Percentiles rank a stretch among this genome's conserved stretches.
Conservation (phyloP, 2,797 vertebrate genomes). For the Phalanger gymnotis region DNA sequence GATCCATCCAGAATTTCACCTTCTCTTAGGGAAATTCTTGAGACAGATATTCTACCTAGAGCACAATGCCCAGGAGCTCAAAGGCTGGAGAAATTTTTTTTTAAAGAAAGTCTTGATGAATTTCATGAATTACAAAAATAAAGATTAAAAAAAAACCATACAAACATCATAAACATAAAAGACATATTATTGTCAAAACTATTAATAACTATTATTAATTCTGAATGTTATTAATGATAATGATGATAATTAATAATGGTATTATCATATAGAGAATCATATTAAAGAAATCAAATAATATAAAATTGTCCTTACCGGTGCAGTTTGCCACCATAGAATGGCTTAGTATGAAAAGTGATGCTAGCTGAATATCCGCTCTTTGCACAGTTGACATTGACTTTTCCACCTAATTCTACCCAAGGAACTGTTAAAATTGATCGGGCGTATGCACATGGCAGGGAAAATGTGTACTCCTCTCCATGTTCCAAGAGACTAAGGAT, state of each 20-base stretch:
- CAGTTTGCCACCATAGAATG: conserved; percentile 97
- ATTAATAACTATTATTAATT: not conserved
- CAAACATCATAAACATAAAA: conserved; percentile 7
- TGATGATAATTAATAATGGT: not conserved
- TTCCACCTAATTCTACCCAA: conserved; percentile 98
- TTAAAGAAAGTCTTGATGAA: conserved; percentile 29
- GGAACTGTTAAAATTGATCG: conserved; percentile 99
- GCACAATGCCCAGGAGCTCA: not conserved
- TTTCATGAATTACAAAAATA: not conserved
- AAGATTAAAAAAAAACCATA: conserved; percentile 25
- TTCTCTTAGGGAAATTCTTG: not conserved
- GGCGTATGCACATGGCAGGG: conserved; percentile 95
- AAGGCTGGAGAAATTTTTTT: conserved; percentile 19
- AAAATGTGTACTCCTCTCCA: conserved; percentile 96
- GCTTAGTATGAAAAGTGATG: conserved; percentile 99
- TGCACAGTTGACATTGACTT: conserved; percentile 94
- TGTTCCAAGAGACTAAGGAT: conserved; percentile 93
- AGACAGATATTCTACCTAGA: not conserved
- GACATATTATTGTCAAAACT: not conserved
- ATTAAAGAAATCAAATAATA: not conserved
- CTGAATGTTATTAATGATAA: not conserved
- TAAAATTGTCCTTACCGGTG: conserved; percentile 89
- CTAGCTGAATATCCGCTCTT: conserved; percentile 96
- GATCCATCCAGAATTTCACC: not conserved
- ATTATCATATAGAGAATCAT: conserved; percentile 10